phyloP scores from a whole-genome alignment of 2,797 vertebrate genomes.

The Halcyon smyrnensis region DNA sequence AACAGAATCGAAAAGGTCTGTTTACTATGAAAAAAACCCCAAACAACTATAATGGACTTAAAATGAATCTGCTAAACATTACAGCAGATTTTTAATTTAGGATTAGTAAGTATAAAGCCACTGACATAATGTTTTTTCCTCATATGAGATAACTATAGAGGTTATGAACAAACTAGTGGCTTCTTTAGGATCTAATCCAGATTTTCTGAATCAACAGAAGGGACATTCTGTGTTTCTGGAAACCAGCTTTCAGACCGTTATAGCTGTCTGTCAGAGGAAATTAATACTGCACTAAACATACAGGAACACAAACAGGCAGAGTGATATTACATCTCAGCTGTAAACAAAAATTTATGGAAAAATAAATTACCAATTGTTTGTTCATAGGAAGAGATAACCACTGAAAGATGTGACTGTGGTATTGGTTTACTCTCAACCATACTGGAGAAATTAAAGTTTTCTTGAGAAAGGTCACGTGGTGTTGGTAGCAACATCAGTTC shows the following conservation, averaged over 20 bases:
- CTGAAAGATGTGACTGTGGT: constrained; percentile 77
- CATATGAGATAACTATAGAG: neutral
- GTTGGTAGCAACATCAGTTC: constrained; percentile 64
- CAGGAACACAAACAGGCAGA: neutral
- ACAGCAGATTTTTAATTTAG: neutral
- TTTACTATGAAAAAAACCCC: neutral
- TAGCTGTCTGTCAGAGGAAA: neutral
- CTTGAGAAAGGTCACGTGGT: constrained; percentile 81
- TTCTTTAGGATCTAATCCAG: neutral
- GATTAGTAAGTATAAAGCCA: neutral
- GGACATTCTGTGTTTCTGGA: neutral
- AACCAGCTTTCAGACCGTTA: neutral
- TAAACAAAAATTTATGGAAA: neutral
- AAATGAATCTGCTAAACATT: neutral
- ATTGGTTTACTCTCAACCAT: constrained; percentile 83
- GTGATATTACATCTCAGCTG: neutral
- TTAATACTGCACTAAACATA: neutral
- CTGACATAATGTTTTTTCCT: neutral
- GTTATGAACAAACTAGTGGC: neutral
- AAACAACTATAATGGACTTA: neutral
- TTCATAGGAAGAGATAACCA: constrained; percentile 85
- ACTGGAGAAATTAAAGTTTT: constrained; percentile 80
- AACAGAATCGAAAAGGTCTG: neutral
- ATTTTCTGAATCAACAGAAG: neutral
- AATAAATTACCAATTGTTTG: constrained; percentile 86